A percentile compares a stretch with the other conserved stretches of the same genome.
phyloP scores from a whole-genome alignment of 2,888 invertebrate genomes.

The Euphydryas editha region DNA sequence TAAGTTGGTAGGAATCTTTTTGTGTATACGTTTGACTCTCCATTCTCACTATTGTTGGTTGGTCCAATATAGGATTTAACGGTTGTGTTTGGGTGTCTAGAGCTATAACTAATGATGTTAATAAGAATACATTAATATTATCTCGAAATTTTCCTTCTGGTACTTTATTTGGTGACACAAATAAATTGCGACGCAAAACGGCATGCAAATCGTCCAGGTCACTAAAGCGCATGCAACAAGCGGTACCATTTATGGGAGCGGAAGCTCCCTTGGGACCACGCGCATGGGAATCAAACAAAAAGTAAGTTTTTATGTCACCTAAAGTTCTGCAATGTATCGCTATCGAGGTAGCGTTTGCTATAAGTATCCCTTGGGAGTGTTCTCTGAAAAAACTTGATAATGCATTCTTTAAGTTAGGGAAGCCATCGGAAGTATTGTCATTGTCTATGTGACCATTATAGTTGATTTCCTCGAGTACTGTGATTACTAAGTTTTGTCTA shows the following conservation, averaged over 20 bases:
- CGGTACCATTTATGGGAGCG: slow-evolving; percentile 29
- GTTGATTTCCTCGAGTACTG: slow-evolving; percentile 17
- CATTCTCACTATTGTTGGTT: too few relatives aligned
- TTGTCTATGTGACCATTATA: too few relatives aligned
- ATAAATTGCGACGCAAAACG: too few relatives aligned
- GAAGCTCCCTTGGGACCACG: slow-evolving; percentile 31
- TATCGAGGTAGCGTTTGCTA: slow-evolving; percentile 20
- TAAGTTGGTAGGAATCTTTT: too few relatives aligned
- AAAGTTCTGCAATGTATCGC: slow-evolving; percentile 28
- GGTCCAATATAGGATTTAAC: too few relatives aligned
- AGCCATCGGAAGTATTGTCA: slow-evolving; percentile 21
- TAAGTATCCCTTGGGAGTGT: slow-evolving; percentile 24
- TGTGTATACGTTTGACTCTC: too few relatives aligned
- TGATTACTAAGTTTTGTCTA: slow-evolving; percentile 21
- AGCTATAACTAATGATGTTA: too few relatives aligned
- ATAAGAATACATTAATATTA: too few relatives aligned
- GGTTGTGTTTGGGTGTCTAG: too few relatives aligned
- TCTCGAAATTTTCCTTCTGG: too few relatives aligned
- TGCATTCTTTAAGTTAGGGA: slow-evolving; percentile 36
- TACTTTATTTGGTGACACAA: too few relatives aligned
- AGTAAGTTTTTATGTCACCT: slow-evolving; percentile 8
- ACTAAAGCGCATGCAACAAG: slow-evolving; percentile 37
- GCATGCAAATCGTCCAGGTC: slow-evolving; percentile 11
- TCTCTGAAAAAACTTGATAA: slow-evolving; percentile 29
- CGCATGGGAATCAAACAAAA: slow-evolving; percentile 34